Evolutionary conservation across 2,888 invertebrate genomes (phyloP), one percentile per base, ranked within the genome.

Genomic region (Erebia aethiops): DNA sequence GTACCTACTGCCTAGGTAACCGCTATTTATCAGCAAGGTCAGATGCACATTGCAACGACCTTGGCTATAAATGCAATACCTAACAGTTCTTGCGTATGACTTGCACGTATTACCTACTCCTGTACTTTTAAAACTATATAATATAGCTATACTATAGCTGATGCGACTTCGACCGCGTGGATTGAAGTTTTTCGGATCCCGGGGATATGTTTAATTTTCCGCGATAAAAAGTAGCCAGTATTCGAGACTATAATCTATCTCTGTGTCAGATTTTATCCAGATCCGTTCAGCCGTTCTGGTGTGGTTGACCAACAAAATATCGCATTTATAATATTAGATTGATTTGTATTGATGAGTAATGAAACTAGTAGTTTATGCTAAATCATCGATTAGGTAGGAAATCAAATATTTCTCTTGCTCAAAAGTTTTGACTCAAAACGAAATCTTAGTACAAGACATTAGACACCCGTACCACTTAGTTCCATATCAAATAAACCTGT

Each of bases 1-100:
- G 51, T 46, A 46, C 10, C 46, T 13, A 46, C 46, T 35, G 8
- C n/a, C 51, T 1, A 8, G 11, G 13, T 49, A 61, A 43, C 43
- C 66, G 64, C 64, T 10, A n/a, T 57, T 57, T 66, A 66, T 66
- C 66, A 46, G 0, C 56, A 57, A 66, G 66, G 66, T 66, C 46
- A 43, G 54, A 41, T 66, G 56, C 57, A 56, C 41, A 56, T 66
- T 66, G 66, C 56, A 56, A 5, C 56, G 66, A 57, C 66, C 66
- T 66, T 66, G 66, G 46, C 56, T 57, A 56, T 66, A 56, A 21
- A 54, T 4, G 26, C 63, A n/a, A 26, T 26, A 11, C 46, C 11
- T 11, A 46, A 9, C 43, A 13, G 11, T 10, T 61, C 54, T 41
- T 65, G 16, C 41, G 64, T 41, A 9, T 41, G 16, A 41, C 54